These are phyloP conservation scores for Dasypogon diadema DNA, from an alignment of 2,888 invertebrate species.

Conservation along the genomic window DNA sequence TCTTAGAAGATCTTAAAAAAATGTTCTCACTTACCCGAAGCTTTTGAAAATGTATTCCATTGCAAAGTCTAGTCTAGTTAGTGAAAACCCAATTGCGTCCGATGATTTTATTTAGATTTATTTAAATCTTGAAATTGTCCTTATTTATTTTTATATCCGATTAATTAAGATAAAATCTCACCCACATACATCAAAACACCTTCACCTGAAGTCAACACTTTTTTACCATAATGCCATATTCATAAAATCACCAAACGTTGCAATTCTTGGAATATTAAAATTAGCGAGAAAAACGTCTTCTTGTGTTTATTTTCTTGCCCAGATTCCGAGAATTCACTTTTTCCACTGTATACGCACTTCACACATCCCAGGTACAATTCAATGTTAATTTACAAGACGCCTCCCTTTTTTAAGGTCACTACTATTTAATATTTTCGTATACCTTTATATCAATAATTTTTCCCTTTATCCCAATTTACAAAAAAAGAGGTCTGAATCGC, in stretches of 20 bases:
- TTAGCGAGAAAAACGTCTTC: constrained; percentile 1
- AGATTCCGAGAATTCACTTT: constrained; percentile 7
- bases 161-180: background rate
- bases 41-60: background rate
- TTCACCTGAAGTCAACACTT: background rate
- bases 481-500: background rate
- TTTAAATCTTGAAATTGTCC: too few relatives aligned
- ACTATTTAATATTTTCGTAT: background rate
- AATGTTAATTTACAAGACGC: too few relatives aligned
- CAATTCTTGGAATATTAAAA: constrained; percentile 7
- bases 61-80: too few relatives aligned
- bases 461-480: background rate
- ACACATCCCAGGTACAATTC: too few relatives aligned
- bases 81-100: too few relatives aligned
- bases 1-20: too few relatives aligned
- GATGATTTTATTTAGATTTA: too few relatives aligned
- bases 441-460: too few relatives aligned
- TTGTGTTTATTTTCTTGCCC: background rate
- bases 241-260: background rate
- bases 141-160: too few relatives aligned
- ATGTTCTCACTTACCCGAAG: background rate
- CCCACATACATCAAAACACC: background rate
- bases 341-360: background rate
- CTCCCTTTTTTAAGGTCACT: too few relatives aligned
- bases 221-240: background rate